These are phyloP conservation scores for Sebastes vulpes DNA, from an alignment of 2,797 vertebrate species.

Conservation along the genomic window DNA sequence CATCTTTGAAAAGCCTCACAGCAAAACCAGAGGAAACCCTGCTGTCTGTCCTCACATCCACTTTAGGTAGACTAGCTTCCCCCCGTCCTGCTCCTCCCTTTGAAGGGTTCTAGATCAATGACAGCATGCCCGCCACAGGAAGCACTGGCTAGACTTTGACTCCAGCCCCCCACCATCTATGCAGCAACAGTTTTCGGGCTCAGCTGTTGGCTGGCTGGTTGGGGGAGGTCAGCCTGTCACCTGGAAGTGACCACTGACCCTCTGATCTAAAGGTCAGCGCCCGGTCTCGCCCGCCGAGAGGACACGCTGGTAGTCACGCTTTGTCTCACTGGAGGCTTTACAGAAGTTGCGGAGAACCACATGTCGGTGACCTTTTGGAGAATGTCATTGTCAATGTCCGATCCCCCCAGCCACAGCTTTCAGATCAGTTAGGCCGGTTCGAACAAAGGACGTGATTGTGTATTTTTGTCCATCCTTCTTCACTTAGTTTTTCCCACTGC, in stretches of 20 bases:
- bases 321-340: slow-evolving; percentile 20
- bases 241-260: slow-evolving; percentile 54
- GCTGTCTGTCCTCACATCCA: background rate
- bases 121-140: slow-evolving; percentile 1
- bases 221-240: slow-evolving; percentile 45
- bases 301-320: slow-evolving; percentile 45
- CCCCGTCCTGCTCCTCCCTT: slow-evolving; percentile 25
- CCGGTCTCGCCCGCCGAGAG: slow-evolving; percentile 16
- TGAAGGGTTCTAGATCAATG: slow-evolving; percentile 57
- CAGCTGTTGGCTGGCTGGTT: background rate
- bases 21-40: background rate
- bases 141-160: slow-evolving; percentile 19
- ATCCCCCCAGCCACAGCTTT: background rate
- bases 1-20: background rate
- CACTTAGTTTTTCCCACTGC: too few relatives aligned
- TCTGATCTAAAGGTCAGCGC: slow-evolving; percentile 75
- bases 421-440: too few relatives aligned
- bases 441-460: too few relatives aligned
- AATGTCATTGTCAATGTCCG: slow-evolving; percentile 52
- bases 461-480: too few relatives aligned
- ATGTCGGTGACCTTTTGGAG: slow-evolving; percentile 68
- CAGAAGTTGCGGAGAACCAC: slow-evolving; percentile 41
- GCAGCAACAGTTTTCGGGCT: background rate
- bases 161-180: background rate
- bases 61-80: background rate